Evolutionary conservation across 2,113 vertebrate species (phyloP).

Genomic region (Calyptommatus sinebrachiatus): DNA sequence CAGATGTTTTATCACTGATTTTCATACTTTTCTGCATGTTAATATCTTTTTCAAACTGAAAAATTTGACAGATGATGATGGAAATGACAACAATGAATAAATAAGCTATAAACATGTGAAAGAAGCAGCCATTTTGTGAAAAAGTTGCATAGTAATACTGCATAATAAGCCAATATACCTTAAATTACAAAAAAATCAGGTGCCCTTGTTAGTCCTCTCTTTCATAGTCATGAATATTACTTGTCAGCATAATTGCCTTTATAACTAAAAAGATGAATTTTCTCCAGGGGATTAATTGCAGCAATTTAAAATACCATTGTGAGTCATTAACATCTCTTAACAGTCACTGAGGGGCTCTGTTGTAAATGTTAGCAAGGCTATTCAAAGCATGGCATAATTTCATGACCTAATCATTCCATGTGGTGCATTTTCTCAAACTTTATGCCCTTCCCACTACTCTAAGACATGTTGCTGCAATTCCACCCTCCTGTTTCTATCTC

Average conservation of each 20-base stretch:
- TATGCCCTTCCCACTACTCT: slow-evolving; percentile 16
- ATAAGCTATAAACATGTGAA: not conserved
- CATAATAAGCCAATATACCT: slow-evolving; percentile 15
- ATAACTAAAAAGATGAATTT: slow-evolving; percentile 44
- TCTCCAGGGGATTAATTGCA: slow-evolving; percentile 23
- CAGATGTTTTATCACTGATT: no score
- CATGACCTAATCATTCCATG: slow-evolving; percentile 32
- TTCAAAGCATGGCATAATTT: slow-evolving; percentile 48
- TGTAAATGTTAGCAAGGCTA: slow-evolving; percentile 35
- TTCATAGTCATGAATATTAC: slow-evolving; percentile 28
- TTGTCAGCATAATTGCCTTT: slow-evolving; percentile 40
- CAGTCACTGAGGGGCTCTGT: slow-evolving; percentile 38
- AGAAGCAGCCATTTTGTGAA: not conserved
- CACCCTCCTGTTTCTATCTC: slow-evolving; percentile 12
- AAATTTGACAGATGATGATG: no score
- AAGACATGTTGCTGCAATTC: slow-evolving; percentile 32
- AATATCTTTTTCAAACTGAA: no score
- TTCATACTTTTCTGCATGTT: no score
- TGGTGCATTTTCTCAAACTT: slow-evolving; percentile 9
- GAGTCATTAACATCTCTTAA: slow-evolving; percentile 29
- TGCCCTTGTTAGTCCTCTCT: slow-evolving; percentile 27
- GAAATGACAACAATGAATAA: not conserved
- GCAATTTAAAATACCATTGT: slow-evolving; percentile 37
- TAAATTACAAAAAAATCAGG: slow-evolving; percentile 11
- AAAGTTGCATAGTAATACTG: slow-evolving; percentile 27